Evolutionary conservation across 2,113 vertebrate species (phyloP), one percentile per base, ranked within the genome.

Genomic region (Mirza zaza): DNA sequence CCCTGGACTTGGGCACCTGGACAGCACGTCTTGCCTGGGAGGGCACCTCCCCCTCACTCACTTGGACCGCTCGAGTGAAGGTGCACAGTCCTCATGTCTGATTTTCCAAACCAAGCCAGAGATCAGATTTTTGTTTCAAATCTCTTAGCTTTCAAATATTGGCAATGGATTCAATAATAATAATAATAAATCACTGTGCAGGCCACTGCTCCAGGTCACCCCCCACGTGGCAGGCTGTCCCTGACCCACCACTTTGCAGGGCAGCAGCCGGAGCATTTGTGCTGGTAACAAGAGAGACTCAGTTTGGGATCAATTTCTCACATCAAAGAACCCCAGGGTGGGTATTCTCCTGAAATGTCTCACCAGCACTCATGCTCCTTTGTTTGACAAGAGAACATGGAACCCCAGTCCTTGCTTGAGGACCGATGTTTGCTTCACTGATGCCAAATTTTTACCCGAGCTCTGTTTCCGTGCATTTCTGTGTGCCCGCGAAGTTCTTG

Each of bases 131-230:
- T 95, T 57, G 77, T 50, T 59, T 79, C 29, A 32, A 13, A 9
- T 55, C 42, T 90, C 21, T n/a, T 63, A 65, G 25, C 68, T 93
- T 90, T 76, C 52, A 65, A 67, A 57, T 94, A 67, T 61, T 76
- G 80, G 42, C 25, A 45, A 65, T 61, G 18, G 34, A 17, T 59
- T 59, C 25, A 45, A 42, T 57, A 48, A 42, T 61, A 25, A 42
- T 14, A 15, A 61, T 5, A 12, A 59, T 52, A 29, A 70, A 14
- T 68, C 32, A 76, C 4, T 7, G 8, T 18, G 32, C 36, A 55
- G 32, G 21, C 48, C 23, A 70, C 5, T 11, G 9, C 25, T 55
- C 2, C 55, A 75, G 45, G 15, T 48, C 20, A 29, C 12, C 3
- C 25, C n/a, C 25, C 14, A 25, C 3, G 9, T 15, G 7, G 23